Conservation (phyloP, 2,888 invertebrate genomes). For the Harpalus rufipes region DNA sequence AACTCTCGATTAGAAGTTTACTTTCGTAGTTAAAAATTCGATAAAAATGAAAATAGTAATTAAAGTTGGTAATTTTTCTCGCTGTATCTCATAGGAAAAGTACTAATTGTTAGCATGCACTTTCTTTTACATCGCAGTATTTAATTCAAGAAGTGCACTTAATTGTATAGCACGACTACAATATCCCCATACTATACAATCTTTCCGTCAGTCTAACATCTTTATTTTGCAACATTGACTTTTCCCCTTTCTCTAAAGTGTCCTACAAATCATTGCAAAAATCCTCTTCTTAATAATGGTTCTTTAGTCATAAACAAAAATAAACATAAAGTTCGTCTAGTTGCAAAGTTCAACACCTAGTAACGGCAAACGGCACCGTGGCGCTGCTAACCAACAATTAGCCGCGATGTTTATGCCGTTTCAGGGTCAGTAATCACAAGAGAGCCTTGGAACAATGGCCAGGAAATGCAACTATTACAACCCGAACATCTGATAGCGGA, state of each 20-base stretch:
- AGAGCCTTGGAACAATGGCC: constrained; percentile 51
- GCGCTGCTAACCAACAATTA: constrained; percentile 54
- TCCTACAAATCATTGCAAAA: constrained; percentile 11
- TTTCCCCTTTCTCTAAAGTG: constrained; percentile 12
- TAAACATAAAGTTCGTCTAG: constrained; percentile 40
- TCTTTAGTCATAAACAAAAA: constrained; percentile 30
- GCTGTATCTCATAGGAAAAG: no score
- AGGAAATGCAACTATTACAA: constrained; percentile 37
- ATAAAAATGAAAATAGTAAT: no score
- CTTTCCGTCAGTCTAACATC: constrained; percentile 5
- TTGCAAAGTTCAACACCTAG: constrained; percentile 56
- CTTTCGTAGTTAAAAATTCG: no score
- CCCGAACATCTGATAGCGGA: constrained; percentile 26
- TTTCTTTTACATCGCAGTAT: not conserved
- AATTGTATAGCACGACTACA: not conserved
- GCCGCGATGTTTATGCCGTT: constrained; percentile 57
- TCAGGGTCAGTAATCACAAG: constrained; percentile 65
- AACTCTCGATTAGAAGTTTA: no score
- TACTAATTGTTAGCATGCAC: not conserved
- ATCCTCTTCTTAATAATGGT: constrained; percentile 19
- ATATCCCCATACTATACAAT: not conserved
- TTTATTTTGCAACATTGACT: not conserved
- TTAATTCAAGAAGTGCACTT: not conserved
- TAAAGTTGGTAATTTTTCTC: no score
- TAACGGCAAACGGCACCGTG: constrained; percentile 54